Conservation (phyloP, 1,140 invertebrate genomes). For the Drosophila biarmipes region DNA sequence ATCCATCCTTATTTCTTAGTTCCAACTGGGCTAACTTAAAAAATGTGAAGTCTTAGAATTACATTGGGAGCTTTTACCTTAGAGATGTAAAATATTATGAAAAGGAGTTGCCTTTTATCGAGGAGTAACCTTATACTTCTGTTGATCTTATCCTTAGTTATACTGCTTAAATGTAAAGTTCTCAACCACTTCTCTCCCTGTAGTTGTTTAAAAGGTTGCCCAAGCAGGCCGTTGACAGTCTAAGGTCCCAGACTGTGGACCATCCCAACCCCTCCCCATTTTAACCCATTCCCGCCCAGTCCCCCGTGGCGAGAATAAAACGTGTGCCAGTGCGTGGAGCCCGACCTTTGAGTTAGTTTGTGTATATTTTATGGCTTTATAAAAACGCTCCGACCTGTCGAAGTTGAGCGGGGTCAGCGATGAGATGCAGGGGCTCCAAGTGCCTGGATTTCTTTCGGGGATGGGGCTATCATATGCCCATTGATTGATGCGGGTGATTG, state of each 20-base stretch:
- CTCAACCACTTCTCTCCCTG: slow-evolving; percentile 18
- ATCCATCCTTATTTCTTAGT: too few species aligned
- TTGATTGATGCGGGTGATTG: slow-evolving; percentile 59
- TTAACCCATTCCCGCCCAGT: neutral
- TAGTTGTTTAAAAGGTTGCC: slow-evolving; percentile 62
- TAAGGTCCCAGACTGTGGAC: slow-evolving; percentile 33
- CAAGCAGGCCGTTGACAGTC: slow-evolving; percentile 67
- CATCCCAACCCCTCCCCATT: neutral
- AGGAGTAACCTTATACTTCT: too few species aligned
- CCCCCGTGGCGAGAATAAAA: slow-evolving; percentile 22
- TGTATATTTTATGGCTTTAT: slow-evolving; percentile 80
- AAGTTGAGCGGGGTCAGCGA: slow-evolving; percentile 57
- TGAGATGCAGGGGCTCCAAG: slow-evolving; percentile 50
- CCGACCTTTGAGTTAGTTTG: slow-evolving; percentile 41
- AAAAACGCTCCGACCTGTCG: slow-evolving; percentile 66
- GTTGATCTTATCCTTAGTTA: neutral
- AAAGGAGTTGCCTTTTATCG: too few species aligned
- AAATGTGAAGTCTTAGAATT: too few species aligned
- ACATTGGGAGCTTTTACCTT: too few species aligned
- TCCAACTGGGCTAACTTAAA: too few species aligned
- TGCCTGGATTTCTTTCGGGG: slow-evolving; percentile 43
- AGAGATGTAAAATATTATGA: too few species aligned
- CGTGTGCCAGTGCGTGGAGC: slow-evolving; percentile 38
- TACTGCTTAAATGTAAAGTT: neutral
- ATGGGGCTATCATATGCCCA: slow-evolving; percentile 61